Conservation (phyloP, 2,113 vertebrate genomes). For the Paramormyrops kingsleyae region DNA sequence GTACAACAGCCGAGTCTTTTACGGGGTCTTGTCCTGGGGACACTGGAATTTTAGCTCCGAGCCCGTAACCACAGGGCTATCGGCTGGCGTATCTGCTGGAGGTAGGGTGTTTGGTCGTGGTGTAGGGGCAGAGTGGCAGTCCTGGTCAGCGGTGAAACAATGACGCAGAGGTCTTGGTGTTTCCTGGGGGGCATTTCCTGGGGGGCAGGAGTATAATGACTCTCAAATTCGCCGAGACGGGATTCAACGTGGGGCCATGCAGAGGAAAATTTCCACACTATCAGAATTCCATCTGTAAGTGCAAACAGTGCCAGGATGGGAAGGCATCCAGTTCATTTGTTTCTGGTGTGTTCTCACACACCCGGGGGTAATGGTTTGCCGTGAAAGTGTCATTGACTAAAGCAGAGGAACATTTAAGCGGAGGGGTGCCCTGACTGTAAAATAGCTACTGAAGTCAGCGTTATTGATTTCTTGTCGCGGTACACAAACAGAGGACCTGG, state of each 20-base stretch:
- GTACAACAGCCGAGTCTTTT: not conserved
- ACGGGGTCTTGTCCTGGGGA: not conserved
- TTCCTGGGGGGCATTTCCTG: slow-evolving; percentile 52
- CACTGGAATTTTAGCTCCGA: not conserved
- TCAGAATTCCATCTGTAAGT: slow-evolving; percentile 54
- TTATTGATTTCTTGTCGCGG: slow-evolving; percentile 64
- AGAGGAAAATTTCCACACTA: slow-evolving; percentile 53
- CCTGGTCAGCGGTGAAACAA: slow-evolving; percentile 33
- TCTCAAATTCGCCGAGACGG: slow-evolving; percentile 49
- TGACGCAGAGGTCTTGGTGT: slow-evolving; percentile 28
- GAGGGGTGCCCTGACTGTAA: slow-evolving; percentile 61
- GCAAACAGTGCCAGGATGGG: slow-evolving; percentile 52
- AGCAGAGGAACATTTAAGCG: slow-evolving; percentile 67
- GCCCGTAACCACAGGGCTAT: not conserved
- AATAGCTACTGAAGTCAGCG: slow-evolving; percentile 55
- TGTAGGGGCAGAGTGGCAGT: not conserved
- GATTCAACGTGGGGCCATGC: slow-evolving; percentile 43
- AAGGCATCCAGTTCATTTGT: slow-evolving; percentile 56
- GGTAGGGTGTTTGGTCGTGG: not conserved
- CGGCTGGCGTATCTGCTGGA: not conserved
- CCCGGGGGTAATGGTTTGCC: slow-evolving; percentile 58
- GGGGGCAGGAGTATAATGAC: slow-evolving; percentile 50
- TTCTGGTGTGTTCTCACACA: slow-evolving; percentile 55
- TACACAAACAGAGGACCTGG: slow-evolving; percentile 57
- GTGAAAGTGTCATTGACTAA: slow-evolving; percentile 65